A percentile compares a stretch with the other conserved stretches of the same genome.
phyloP scores from a whole-genome alignment of 2,113 vertebrate species.

The Lepisosteus osseus region DNA sequence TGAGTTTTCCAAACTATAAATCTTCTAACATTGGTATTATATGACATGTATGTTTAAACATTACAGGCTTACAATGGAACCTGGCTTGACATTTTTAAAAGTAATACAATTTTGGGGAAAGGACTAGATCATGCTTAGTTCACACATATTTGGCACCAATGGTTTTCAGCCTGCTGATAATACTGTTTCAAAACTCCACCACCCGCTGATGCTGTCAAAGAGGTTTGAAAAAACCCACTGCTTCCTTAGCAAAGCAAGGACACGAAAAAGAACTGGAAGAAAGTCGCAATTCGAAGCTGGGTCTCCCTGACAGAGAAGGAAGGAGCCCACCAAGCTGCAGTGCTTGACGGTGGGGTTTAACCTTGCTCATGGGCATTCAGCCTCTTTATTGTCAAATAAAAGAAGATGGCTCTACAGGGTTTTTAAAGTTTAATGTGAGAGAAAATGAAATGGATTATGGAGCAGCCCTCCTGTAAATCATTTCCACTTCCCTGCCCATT shows the following conservation, averaged over 20 bases:
- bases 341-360: not conserved
- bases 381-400: conserved; percentile 47
- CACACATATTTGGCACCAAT: conserved; percentile 53
- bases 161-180: conserved; percentile 57
- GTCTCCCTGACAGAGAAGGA: not conserved
- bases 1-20: too few species aligned
- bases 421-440: conserved; percentile 47
- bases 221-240: too few species aligned
- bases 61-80: too few species aligned
- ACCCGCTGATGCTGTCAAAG: conserved; percentile 45
- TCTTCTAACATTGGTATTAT: too few species aligned
- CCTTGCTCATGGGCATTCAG: conserved; percentile 43
- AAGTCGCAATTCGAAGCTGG: too few species aligned
- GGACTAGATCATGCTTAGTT: conserved; percentile 50
- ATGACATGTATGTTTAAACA: too few species aligned
- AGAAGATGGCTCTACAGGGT: conserved; percentile 37
- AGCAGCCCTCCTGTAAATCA: conserved; percentile 41
- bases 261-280: too few species aligned
- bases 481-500: conserved; percentile 40
- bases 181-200: conserved; percentile 53
- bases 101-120: conserved; percentile 46
- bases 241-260: too few species aligned
- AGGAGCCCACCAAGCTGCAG: too few species aligned
- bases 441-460: conserved; percentile 53
- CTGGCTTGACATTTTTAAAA: conserved; percentile 49